A percentile compares a stretch with the other conserved stretches of the same genome.
phyloP scores from a whole-genome alignment of 2,113 vertebrate genomes.

The Aegypius monachus region DNA sequence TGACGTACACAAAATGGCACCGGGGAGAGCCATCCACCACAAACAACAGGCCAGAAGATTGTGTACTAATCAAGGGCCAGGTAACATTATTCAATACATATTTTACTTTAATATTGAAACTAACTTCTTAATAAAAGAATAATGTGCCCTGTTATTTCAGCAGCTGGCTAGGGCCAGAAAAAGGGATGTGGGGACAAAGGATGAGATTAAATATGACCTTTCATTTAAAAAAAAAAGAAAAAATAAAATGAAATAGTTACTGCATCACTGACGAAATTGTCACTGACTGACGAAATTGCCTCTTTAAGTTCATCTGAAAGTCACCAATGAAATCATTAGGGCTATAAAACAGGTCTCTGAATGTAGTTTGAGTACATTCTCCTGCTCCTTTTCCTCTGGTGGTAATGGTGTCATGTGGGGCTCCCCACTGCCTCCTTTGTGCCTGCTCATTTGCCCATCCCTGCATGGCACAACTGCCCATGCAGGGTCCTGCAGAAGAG shows the following conservation, averaged over 20 bases:
- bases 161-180: too few species aligned
- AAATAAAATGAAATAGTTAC: neutral
- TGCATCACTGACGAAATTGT: neutral
- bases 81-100: constrained; percentile 44
- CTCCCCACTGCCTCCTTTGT: neutral
- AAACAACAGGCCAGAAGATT: constrained; percentile 83
- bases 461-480: neutral
- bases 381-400: neutral
- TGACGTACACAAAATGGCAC: constrained; percentile 87
- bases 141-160: neutral
- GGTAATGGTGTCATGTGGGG: too few species aligned
- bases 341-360: neutral
- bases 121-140: neutral
- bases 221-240: neutral
- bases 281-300: neutral
- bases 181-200: neutral
- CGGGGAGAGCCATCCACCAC: constrained; percentile 85
- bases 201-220: neutral
- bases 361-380: neutral
- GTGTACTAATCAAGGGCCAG: constrained; percentile 86
- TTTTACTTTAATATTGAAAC: neutral
- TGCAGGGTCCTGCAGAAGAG: neutral
- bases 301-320: neutral
- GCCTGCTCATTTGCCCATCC: neutral
- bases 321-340: neutral